Conservation (phyloP, 2,888 invertebrate species). For the Horisme vitalbata region DNA sequence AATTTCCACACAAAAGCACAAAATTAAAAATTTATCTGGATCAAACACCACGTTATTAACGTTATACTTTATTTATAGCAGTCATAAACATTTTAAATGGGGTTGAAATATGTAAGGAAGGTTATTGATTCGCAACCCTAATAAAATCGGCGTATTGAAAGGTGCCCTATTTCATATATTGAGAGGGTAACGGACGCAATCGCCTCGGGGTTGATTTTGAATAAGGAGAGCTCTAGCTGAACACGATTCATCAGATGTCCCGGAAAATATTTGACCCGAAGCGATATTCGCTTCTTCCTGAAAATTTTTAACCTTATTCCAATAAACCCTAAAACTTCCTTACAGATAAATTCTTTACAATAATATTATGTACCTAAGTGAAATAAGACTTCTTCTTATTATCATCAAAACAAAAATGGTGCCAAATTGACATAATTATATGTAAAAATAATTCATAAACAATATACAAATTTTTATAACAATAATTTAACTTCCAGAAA, state of each 20-base stretch:
- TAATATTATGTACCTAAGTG: too few species aligned
- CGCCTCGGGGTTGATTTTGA: constrained; percentile 57
- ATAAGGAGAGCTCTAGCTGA: constrained; percentile 50
- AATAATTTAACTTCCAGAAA: too few species aligned
- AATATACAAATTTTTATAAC: too few species aligned
- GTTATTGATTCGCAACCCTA: constrained; percentile 76
- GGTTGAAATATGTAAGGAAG: constrained; percentile 52
- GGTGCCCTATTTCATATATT: constrained; percentile 66
- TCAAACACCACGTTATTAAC: constrained; percentile 44
- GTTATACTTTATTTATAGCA: constrained; percentile 38
- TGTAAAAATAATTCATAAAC: too few species aligned
- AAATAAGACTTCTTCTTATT: too few species aligned
- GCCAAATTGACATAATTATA: too few species aligned
- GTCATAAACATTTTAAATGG: constrained; percentile 55
- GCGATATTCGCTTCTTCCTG: constrained; percentile 2
- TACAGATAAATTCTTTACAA: too few species aligned
- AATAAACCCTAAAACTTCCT: too few species aligned
- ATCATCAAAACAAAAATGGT: too few species aligned
- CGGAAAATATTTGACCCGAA: constrained; percentile 10
- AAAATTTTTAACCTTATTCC: not conserved
- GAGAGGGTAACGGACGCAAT: constrained; percentile 55
- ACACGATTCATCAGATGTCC: constrained; percentile 44
- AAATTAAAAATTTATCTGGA: constrained; percentile 40
- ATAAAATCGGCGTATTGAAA: constrained; percentile 72
- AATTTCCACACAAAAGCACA: not conserved